Percentiles rank a stretch among this genome's conserved stretches.
Conservation (phyloP, 2,113 vertebrate genomes). For the Nerophis lumbriciformis region DNA sequence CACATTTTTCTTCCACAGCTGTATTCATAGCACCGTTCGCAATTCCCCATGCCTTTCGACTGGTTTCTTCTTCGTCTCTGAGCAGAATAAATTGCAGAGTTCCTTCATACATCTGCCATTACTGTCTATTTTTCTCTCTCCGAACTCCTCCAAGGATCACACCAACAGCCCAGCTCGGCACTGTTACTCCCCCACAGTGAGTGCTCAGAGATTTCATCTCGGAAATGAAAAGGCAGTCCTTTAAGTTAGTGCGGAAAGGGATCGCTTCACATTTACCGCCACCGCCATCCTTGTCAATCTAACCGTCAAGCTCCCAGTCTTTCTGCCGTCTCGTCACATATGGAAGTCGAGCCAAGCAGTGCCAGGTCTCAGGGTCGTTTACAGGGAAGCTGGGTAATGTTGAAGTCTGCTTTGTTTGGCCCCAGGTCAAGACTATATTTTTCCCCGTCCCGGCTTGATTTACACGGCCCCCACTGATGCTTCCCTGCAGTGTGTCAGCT, state of each 20-base stretch:
- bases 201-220: slow-evolving; percentile 50
- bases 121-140: slow-evolving; percentile 66
- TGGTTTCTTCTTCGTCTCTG: slow-evolving; percentile 65
- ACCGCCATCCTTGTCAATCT: slow-evolving; percentile 55
- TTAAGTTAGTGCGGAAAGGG: slow-evolving; percentile 52
- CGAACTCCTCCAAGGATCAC: slow-evolving; percentile 69
- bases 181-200: slow-evolving; percentile 51
- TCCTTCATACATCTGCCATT: slow-evolving; percentile 74
- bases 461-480: slow-evolving; percentile 57
- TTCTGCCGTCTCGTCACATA: slow-evolving; percentile 36
- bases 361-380: slow-evolving; percentile 51
- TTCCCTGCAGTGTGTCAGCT: slow-evolving; percentile 56
- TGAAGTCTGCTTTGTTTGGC: slow-evolving; percentile 62
- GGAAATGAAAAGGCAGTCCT: slow-evolving; percentile 56
- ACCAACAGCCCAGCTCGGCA: slow-evolving; percentile 42
- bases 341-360: slow-evolving; percentile 46
- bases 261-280: slow-evolving; percentile 41
- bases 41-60: slow-evolving; percentile 74
- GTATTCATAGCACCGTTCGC: slow-evolving; percentile 57
- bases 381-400: slow-evolving; percentile 60
- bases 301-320: slow-evolving; percentile 18
- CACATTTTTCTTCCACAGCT: slow-evolving; percentile 43
- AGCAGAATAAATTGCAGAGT: slow-evolving; percentile 68
- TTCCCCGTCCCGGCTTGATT: slow-evolving; percentile 61
- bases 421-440: slow-evolving; percentile 53